Conservation (phyloP, 2,888 invertebrate species). For the Capitulum mitella region DNA sequence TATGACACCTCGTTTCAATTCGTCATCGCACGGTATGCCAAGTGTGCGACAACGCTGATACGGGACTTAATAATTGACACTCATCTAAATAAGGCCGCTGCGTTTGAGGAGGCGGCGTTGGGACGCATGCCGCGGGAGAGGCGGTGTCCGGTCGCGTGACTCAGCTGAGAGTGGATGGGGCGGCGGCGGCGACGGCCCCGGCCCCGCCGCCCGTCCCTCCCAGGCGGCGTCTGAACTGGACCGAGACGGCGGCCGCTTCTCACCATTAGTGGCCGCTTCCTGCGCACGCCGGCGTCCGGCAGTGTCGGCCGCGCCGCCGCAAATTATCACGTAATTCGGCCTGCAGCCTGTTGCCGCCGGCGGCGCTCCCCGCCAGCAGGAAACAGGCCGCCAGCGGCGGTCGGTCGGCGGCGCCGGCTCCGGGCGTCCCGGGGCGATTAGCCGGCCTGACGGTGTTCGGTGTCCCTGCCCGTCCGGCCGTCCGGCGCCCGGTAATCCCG, state of each 20-base stretch:
- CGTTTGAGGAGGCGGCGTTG: too few relatives aligned
- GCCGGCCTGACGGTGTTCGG: neutral
- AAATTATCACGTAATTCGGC: constrained; percentile 17
- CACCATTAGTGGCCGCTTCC: constrained; percentile 6
- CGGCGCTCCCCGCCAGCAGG: neutral
- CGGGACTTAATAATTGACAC: too few relatives aligned
- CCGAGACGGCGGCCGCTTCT: neutral
- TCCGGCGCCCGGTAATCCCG: neutral
- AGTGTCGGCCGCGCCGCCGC: neutral
- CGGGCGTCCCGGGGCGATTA: neutral
- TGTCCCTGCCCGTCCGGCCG: neutral
- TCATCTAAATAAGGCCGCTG: too few relatives aligned
- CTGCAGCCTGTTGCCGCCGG: neutral
- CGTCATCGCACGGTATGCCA: too few relatives aligned
- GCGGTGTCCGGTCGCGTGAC: too few relatives aligned
- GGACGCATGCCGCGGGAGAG: too few relatives aligned
- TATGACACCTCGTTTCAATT: too few relatives aligned
- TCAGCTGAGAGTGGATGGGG: neutral
- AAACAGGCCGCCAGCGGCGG: too few relatives aligned
- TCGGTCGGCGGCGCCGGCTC: neutral
- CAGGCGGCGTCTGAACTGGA: neutral
- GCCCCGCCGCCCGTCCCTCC: neutral
- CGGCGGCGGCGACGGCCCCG: neutral
- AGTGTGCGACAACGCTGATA: too few relatives aligned
- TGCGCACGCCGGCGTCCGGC: neutral